Evolutionary conservation across 1,140 invertebrate species (phyloP).

Genomic region (Ptiloglossa arizonensis): DNA sequence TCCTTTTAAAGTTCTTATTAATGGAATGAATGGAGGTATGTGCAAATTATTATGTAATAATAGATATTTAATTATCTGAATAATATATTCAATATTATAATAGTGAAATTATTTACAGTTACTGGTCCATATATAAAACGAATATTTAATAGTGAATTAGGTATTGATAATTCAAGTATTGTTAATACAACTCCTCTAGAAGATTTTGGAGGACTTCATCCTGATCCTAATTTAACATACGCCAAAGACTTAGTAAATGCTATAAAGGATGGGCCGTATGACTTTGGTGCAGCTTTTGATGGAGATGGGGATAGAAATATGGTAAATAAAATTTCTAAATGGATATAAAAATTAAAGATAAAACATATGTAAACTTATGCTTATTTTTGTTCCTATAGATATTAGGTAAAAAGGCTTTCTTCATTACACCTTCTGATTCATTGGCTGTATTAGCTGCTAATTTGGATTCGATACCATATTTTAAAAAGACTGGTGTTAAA

Average conservation of each 20-base stretch:
- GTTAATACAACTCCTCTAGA: slow-evolving; percentile 90
- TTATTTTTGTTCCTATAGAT: slow-evolving; percentile 84
- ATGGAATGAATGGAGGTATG: slow-evolving; percentile 96
- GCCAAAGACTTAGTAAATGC: slow-evolving; percentile 92
- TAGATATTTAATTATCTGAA: slow-evolving; percentile 18
- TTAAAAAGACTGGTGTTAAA: slow-evolving; percentile 91
- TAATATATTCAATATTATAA: slow-evolving; percentile 31
- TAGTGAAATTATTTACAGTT: slow-evolving; percentile 83
- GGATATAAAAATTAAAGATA: not conserved
- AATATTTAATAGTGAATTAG: slow-evolving; percentile 95
- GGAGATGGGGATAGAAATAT: slow-evolving; percentile 92
- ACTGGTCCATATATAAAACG: slow-evolving; percentile 97
- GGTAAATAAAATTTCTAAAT: slow-evolving; percentile 78
- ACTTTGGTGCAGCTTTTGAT: slow-evolving; percentile 99
- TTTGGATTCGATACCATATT: slow-evolving; percentile 96
- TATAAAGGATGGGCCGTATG: slow-evolving; percentile 90
- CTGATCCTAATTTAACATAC: slow-evolving; percentile 99
- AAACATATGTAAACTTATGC: slow-evolving; percentile 15
- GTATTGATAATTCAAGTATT: slow-evolving; percentile 86
- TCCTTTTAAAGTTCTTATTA: slow-evolving; percentile 93
- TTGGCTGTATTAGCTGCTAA: slow-evolving; percentile 97
- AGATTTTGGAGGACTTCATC: slow-evolving; percentile 98
- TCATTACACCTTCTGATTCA: slow-evolving; percentile 98
- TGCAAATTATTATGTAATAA: slow-evolving; percentile 56
- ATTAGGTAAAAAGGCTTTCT: slow-evolving; percentile 97